Conservation (phyloP, 2,113 vertebrate species). For the Syrrhaptes paradoxus region DNA sequence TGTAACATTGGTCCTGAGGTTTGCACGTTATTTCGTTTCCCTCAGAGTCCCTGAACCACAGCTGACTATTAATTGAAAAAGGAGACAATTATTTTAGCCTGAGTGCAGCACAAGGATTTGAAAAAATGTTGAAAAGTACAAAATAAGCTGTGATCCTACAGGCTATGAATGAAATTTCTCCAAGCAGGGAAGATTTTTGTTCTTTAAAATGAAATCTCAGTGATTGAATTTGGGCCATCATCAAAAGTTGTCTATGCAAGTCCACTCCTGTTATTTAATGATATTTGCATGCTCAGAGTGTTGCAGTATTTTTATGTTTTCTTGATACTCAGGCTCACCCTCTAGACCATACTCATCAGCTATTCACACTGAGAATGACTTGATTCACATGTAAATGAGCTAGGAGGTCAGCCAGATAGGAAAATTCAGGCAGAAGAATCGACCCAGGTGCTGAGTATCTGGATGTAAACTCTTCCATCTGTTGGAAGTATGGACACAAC, state of each 20-base stretch:
- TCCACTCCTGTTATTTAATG: not conserved
- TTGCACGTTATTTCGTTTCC: not conserved
- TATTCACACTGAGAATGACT: not conserved
- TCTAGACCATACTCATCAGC: not conserved
- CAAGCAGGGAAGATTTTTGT: not conserved
- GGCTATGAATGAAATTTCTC: not conserved
- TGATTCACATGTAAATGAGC: not conserved
- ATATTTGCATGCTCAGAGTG: accelerated
- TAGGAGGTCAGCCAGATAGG: not conserved
- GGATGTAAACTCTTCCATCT: not conserved
- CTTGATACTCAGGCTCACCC: not conserved
- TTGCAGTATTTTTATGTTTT: not conserved
- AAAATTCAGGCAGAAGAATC: not conserved
- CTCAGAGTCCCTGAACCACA: not conserved
- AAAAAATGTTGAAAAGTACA: not conserved
- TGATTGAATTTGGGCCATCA: not conserved
- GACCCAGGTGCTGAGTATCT: not conserved
- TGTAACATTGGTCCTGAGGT: not conserved
- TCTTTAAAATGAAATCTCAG: not conserved
- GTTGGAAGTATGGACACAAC: not conserved
- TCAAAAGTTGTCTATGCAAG: not conserved
- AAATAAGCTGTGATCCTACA: not conserved
- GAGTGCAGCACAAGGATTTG: not conserved
- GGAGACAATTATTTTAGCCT: not conserved
- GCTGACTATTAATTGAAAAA: not conserved